Percentiles rank a stretch among this genome's conserved stretches.
phyloP scores from a whole-genome alignment of 53 echinoderm and acorn worm species.

The Paracentrotus lividus region DNA sequence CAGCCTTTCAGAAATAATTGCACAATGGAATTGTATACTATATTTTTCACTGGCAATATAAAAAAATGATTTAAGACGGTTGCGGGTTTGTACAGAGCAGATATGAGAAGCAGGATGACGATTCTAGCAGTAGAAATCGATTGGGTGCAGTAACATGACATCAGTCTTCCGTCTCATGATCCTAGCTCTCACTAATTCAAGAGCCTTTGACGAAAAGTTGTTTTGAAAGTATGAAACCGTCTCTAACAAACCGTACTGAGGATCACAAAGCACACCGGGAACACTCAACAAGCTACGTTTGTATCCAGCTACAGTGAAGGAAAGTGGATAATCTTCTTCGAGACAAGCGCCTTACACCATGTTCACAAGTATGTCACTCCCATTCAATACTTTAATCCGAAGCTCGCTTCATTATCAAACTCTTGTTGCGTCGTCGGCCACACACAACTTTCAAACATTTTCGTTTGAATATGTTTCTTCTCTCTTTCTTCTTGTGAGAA shows the following conservation, averaged over 20 bases:
- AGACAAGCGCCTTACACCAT: constrained; percentile 24
- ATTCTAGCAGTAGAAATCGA: too few species aligned
- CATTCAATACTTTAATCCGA: not conserved
- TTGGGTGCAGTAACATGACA: not conserved
- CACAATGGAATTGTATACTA: not conserved
- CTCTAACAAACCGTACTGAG: not conserved
- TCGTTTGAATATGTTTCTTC: not conserved
- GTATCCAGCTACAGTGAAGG: not conserved
- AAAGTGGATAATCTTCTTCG: constrained; percentile 11
- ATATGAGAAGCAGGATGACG: not conserved
- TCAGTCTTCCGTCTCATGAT: not conserved
- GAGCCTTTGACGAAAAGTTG: not conserved
- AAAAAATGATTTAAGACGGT: not conserved
- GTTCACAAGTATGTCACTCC: constrained; percentile 30
- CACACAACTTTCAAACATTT: not conserved
- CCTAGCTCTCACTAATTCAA: not conserved
- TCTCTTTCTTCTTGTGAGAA: not conserved
- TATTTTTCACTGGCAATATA: not conserved
- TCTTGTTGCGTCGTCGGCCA: not conserved
- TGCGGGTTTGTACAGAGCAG: not conserved
- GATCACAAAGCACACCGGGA: not conserved
- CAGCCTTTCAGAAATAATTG: not conserved
- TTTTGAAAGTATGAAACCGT: not conserved
- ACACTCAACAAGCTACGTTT: not conserved
- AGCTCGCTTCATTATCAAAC: not conserved